phyloP scores from a whole-genome alignment of 1,140 invertebrate species.

The Spodoptera frugiperda region DNA sequence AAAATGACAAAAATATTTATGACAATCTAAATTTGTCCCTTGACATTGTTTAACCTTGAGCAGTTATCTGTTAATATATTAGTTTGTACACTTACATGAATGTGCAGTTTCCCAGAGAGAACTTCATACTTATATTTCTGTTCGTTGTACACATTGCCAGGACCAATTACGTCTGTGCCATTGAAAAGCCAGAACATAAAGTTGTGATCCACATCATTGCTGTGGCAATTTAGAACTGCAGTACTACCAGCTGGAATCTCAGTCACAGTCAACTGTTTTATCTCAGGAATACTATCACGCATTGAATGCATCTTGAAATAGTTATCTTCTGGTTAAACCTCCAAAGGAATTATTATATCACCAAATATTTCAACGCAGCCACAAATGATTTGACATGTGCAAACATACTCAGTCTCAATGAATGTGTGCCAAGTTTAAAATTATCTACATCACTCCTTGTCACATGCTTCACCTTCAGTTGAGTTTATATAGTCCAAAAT shows the following conservation, averaged over 20 bases:
- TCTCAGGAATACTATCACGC: conserved; percentile 55
- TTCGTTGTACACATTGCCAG: conserved; percentile 87
- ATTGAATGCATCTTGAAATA: conserved; percentile 59
- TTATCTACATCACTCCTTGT: conserved; percentile 74
- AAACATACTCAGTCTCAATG: conserved; percentile 75
- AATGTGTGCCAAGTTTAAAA: conserved; percentile 85
- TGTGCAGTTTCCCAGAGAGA: conserved; percentile 88
- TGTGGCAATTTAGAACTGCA: conserved; percentile 88
- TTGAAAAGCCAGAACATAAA: conserved; percentile 90
- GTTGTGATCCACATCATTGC: conserved; percentile 89
- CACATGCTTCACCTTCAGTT: conserved; percentile 71
- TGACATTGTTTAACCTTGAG: conserved; percentile 40
- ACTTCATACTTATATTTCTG: conserved; percentile 91
- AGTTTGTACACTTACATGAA: conserved; percentile 85
- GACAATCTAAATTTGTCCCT: conserved; percentile 9
- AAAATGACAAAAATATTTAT: neutral
- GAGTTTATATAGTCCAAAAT: conserved; percentile 54
- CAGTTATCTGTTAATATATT: conserved; percentile 4
- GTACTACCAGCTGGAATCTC: conserved; percentile 87
- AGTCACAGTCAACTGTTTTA: conserved; percentile 75
- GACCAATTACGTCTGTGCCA: conserved; percentile 87
- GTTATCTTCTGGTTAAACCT: conserved; percentile 42
- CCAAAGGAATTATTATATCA: conserved; percentile 63
- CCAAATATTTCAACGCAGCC: conserved; percentile 48
- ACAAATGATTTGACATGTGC: conserved; percentile 68